Percentiles rank a stretch among this genome's conserved stretches.
phyloP scores from a whole-genome alignment of 2,888 invertebrate species.

The Orchesellides sinensis region DNA sequence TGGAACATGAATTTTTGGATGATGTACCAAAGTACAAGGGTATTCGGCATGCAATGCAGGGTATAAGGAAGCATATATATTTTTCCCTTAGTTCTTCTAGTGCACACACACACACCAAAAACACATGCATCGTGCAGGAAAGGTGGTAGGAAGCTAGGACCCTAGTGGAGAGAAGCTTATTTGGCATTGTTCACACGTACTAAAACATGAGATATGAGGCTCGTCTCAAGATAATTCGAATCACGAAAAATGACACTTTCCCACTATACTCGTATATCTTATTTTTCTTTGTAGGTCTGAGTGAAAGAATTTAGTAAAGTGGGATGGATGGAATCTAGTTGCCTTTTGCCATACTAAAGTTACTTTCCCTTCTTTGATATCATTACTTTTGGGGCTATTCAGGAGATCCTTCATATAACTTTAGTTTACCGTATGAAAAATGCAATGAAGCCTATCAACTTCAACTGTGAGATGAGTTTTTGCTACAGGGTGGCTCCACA shows the following conservation, averaged over 20 bases:
- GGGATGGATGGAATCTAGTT: no score
- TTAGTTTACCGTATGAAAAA: conserved; percentile 36
- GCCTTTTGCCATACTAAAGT: no score
- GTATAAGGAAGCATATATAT: no score
- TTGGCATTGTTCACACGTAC: conserved; percentile 75
- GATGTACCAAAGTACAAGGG: no score
- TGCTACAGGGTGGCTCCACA: no score
- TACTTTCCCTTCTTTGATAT: no score
- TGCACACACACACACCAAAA: conserved; percentile 21
- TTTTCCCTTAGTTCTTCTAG: no score
- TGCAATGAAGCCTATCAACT: conserved; percentile 59
- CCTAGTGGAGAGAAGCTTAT: no score
- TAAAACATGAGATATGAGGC: conserved; percentile 75
- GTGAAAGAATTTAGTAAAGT: no score
- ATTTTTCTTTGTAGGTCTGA: conserved; percentile 48
- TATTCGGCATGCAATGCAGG: no score
- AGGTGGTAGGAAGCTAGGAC: conserved; percentile 41
- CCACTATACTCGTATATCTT: conserved; percentile 51
- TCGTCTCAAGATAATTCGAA: conserved; percentile 75
- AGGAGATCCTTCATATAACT: no score
- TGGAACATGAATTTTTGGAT: conserved; percentile 43
- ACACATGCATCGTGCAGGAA: conserved; percentile 17
- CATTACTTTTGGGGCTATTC: no score
- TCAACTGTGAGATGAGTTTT: conserved; percentile 34
- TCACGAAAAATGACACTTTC: conserved; percentile 75